Percentiles rank a stretch among this genome's conserved stretches.
Conservation (phyloP, 2,797 vertebrate genomes). For the Alca torda region DNA sequence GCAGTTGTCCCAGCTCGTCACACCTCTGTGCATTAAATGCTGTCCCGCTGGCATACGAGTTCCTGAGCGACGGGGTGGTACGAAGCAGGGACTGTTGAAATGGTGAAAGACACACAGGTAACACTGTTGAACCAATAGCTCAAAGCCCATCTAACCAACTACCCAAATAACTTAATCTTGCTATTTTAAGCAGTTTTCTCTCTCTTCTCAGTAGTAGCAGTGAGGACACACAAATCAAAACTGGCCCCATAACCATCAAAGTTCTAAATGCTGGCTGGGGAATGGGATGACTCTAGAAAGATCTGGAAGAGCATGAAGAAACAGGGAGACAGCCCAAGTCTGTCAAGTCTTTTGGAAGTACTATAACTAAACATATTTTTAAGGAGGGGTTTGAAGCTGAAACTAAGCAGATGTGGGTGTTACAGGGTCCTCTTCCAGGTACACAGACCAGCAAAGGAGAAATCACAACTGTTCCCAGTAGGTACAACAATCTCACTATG, state of each 20-base stretch:
- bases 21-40: background rate
- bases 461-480: background rate
- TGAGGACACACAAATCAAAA: background rate
- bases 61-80: background rate
- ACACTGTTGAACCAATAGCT: background rate
- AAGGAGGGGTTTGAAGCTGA: background rate
- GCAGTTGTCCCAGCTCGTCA: background rate
- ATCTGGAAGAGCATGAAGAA: background rate
- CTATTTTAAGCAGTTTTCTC: background rate
- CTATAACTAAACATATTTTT: background rate
- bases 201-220: background rate
- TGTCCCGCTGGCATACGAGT: fast-evolving
- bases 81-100: background rate
- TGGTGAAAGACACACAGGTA: background rate
- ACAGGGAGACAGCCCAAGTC: background rate
- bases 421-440: background rate
- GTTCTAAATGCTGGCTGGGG: background rate
- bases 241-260: background rate
- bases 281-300: background rate
- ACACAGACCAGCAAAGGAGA: background rate
- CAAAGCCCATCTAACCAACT: background rate
- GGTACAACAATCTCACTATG: background rate
- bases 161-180: background rate
- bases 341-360: background rate
- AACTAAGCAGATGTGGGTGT: background rate